Evolutionary conservation across 2,888 invertebrate species (phyloP).

Genomic region (Melanophora roralis): DNA sequence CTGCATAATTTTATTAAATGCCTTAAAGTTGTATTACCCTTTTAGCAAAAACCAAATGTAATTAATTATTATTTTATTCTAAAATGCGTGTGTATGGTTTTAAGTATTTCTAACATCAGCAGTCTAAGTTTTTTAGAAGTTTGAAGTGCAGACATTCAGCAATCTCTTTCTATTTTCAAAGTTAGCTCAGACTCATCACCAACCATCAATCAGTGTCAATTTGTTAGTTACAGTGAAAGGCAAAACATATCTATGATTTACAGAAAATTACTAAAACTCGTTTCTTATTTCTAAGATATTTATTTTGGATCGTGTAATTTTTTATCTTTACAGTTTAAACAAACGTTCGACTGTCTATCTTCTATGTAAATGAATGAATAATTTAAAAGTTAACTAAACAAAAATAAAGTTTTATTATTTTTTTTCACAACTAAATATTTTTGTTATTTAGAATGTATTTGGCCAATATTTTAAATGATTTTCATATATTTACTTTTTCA

Average conservation of each 20-base stretch:
- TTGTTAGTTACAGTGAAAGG: conserved; percentile 20
- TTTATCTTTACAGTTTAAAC: background rate
- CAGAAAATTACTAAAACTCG: no score
- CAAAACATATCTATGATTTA: no score
- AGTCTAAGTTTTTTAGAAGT: conserved; percentile 26
- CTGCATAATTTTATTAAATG: no score
- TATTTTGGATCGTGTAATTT: no score
- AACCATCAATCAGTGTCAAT: conserved; percentile 58
- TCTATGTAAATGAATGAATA: background rate
- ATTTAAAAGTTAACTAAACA: conserved; percentile 38
- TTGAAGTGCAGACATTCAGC: conserved; percentile 36
- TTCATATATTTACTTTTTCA: no score
- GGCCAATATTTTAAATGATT: no score
- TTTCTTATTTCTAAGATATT: no score
- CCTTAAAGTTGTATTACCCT: conserved; percentile 7
- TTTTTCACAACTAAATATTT: background rate
- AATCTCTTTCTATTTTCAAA: conserved; percentile 53
- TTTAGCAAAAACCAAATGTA: background rate
- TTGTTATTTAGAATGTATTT: no score
- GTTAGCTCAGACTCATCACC: conserved; percentile 52
- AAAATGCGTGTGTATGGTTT: background rate
- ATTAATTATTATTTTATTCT: conserved; percentile 1
- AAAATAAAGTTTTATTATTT: conserved; percentile 38
- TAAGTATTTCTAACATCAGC: conserved; percentile 35
- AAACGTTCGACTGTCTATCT: background rate